Percentiles rank a stretch among this genome's conserved stretches.
phyloP scores from a whole-genome alignment of 2,797 vertebrate genomes.

The Halcyon smyrnensis region DNA sequence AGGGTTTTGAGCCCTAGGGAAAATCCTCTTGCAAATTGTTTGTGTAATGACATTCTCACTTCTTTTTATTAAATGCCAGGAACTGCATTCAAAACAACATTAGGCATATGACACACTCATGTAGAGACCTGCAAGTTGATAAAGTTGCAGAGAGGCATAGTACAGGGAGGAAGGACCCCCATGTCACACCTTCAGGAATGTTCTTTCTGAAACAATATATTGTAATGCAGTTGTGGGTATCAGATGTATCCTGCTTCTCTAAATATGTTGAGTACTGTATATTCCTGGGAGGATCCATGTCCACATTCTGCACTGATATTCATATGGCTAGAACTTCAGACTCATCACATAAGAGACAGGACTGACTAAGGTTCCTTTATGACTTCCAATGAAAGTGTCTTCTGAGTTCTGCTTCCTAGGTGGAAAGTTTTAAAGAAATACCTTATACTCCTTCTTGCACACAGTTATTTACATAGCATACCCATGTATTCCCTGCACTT shows the following conservation, averaged over 20 bases:
- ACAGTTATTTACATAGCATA: neutral
- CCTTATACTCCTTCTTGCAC: neutral
- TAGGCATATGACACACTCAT: neutral
- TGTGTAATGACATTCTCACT: neutral
- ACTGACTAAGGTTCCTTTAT: neutral
- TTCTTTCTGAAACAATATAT: neutral
- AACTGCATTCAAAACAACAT: neutral
- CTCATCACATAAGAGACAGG: neutral
- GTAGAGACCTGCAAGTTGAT: neutral
- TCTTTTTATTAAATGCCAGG: neutral
- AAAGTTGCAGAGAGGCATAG: neutral
- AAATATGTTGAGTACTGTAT: neutral
- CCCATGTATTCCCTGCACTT: rapidly evolving
- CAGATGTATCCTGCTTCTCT: neutral
- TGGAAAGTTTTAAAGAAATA: neutral
- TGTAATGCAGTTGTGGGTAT: neutral
- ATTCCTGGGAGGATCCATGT: neutral
- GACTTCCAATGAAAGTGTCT: neutral
- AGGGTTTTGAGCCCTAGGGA: neutral
- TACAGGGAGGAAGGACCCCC: neutral
- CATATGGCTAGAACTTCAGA: neutral
- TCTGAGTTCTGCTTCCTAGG: neutral
- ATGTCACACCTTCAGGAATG: neutral
- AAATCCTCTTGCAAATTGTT: neutral
- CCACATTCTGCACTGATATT: neutral